Conservation (phyloP, 2,888 invertebrate species). For the Agrilus biguttatus region DNA sequence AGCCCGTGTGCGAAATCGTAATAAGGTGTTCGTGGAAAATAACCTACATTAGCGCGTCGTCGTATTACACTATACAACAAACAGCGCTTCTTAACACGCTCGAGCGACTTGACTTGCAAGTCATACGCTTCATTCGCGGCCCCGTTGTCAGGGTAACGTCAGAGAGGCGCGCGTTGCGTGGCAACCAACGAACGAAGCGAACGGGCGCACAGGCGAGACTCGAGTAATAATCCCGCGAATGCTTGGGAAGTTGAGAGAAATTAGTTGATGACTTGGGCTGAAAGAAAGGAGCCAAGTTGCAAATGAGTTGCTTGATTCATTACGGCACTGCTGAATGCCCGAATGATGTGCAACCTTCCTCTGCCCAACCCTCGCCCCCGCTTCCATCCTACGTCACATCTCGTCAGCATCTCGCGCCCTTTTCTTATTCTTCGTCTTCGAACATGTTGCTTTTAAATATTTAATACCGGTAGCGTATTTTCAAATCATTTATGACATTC, state of each 20-base stretch:
- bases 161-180: constrained; percentile 20
- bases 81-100: constrained; percentile 20
- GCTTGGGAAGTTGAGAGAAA: constrained; percentile 27
- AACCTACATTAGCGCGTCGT: constrained; percentile 19
- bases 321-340: constrained; percentile 16
- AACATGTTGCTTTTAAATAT: too few species aligned
- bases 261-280: constrained; percentile 29
- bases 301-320: constrained; percentile 28
- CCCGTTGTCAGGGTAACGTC: constrained; percentile 18
- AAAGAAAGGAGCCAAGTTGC: constrained; percentile 29
- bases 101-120: constrained; percentile 25
- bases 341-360: background rate
- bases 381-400: too few species aligned
- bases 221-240: constrained; percentile 26
- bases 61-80: constrained; percentile 15
- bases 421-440: too few species aligned
- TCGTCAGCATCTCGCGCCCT: too few species aligned
- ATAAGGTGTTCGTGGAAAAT: constrained; percentile 18
- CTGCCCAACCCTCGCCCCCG: background rate
- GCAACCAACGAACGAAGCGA: constrained; percentile 12
- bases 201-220: constrained; percentile 13
- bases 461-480: too few species aligned
- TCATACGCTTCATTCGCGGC: constrained; percentile 21
- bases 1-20: constrained; percentile 13
- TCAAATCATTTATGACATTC: too few species aligned